Evolutionary conservation across 2,113 vertebrate genomes (phyloP).

Genomic region (Albula glossodonta): DNA sequence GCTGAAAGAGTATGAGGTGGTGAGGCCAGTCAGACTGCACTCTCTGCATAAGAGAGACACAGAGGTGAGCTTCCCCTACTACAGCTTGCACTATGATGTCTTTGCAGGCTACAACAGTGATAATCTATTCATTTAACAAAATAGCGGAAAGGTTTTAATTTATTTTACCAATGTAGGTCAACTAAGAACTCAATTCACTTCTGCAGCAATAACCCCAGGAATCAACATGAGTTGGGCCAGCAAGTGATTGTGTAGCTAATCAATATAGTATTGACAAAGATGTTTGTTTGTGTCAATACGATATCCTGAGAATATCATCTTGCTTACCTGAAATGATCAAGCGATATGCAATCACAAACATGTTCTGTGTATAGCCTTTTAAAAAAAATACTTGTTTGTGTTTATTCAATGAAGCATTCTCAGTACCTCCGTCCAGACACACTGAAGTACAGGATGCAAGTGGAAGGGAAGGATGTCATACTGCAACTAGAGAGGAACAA

Average conservation of each 20-base stretch:
- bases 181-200: no score
- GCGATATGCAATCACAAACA: not conserved
- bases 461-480: slow-evolving; percentile 61
- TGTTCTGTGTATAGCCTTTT: not conserved
- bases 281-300: not conserved
- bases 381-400: not conserved
- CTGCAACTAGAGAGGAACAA: slow-evolving; percentile 66
- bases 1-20: slow-evolving; percentile 58
- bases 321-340: not conserved
- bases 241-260: no score
- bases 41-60: slow-evolving; percentile 59
- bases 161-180: no score
- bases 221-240: no score
- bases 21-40: slow-evolving; percentile 66
- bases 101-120: not conserved
- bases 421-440: slow-evolving; percentile 55
- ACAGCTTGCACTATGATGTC: not conserved
- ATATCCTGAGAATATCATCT: not conserved
- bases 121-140: no score
- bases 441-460: slow-evolving; percentile 61
- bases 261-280: not conserved
- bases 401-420: not conserved
- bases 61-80: slow-evolving; percentile 48
- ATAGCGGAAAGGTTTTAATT: no score
- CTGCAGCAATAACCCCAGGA: no score